Evolutionary conservation across 2,113 vertebrate species (phyloP).

Genomic region (Clarias gariepinus): DNA sequence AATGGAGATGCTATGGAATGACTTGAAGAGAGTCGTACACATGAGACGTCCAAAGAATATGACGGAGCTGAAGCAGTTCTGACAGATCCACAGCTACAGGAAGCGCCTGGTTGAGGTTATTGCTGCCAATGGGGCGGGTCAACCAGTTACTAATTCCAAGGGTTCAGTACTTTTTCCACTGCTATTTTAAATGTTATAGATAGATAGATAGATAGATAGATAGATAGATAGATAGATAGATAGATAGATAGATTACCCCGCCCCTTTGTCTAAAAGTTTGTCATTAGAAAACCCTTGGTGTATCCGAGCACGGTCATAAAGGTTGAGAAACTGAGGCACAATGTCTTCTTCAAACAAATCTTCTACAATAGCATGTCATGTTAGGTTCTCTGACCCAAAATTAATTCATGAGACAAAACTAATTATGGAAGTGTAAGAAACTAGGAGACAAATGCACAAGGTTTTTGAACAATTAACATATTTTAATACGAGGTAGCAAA

Average conservation of each 20-base stretch:
- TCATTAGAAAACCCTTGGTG: not conserved
- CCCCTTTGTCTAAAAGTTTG: not conserved
- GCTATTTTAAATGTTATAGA: not conserved
- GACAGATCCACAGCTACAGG: too few species aligned
- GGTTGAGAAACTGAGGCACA: not conserved
- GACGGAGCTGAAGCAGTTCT: too few species aligned
- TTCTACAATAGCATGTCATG: not conserved
- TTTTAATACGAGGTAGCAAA: not conserved
- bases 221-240: not conserved
- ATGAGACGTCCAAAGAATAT: too few species aligned
- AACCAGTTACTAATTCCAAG: too few species aligned
- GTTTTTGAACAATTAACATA: not conserved
- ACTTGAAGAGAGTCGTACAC: too few species aligned
- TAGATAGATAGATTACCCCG: not conserved
- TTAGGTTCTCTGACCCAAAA: not conserved
- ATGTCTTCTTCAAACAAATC: not conserved
- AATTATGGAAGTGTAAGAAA: not conserved
- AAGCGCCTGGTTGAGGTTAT: too few species aligned
- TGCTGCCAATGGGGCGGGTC: too few species aligned
- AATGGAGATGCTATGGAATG: too few species aligned
- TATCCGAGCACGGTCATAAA: not conserved
- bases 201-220: not conserved
- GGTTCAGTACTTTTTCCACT: too few species aligned
- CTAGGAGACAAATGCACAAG: too few species aligned
- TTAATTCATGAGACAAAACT: not conserved